These are phyloP conservation scores for Idaea biselata DNA, from an alignment of 2,888 invertebrate genomes.

Conservation along the genomic window DNA sequence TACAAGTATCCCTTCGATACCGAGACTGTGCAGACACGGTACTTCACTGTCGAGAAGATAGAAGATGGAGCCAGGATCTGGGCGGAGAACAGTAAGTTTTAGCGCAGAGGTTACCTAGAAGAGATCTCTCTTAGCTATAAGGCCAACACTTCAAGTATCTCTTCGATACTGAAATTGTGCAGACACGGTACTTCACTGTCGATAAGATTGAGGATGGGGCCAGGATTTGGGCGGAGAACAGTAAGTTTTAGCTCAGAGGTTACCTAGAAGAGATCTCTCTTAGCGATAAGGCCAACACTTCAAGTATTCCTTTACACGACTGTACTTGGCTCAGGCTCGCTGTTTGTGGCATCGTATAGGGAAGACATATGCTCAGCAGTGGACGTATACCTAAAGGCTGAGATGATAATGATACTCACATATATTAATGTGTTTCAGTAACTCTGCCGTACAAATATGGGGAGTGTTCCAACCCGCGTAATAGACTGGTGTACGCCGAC, in stretches of 20 bases:
- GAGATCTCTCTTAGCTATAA: too few relatives aligned
- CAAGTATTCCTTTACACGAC: too few relatives aligned
- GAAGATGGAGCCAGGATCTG: background rate
- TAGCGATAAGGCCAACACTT: too few relatives aligned
- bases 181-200: background rate
- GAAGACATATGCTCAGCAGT: too few relatives aligned
- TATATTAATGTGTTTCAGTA: background rate
- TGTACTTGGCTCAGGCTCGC: too few relatives aligned
- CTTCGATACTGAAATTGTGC: background rate
- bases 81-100: background rate
- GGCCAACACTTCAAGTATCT: background rate
- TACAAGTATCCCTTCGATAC: background rate
- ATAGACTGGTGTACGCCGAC: background rate
- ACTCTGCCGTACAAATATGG: background rate
- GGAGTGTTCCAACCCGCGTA: background rate
- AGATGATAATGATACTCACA: too few relatives aligned
- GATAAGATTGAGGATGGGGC: background rate
- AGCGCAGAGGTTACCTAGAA: background rate
- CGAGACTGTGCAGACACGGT: background rate
- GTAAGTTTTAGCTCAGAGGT: background rate
- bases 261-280: too few relatives aligned
- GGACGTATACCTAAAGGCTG: too few relatives aligned
- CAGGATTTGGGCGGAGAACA: background rate
- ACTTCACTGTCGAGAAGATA: background rate
- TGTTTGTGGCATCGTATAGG: too few relatives aligned